phyloP scores from a whole-genome alignment of 2,888 invertebrate genomes.

The Alloplasta piceator region DNA sequence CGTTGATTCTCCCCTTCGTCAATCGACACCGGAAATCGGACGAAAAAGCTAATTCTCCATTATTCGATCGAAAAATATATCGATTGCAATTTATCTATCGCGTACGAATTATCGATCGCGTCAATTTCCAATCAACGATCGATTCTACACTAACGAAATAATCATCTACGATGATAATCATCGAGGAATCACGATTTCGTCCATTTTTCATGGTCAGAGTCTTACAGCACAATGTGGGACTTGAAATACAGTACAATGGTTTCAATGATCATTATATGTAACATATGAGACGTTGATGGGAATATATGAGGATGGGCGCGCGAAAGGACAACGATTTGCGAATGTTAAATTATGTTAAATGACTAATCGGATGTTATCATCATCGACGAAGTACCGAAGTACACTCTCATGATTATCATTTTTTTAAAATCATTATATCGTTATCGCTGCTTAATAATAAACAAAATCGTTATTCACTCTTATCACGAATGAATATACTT shows the following conservation, averaged over 20 bases:
- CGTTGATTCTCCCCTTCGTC: conserved; percentile 47
- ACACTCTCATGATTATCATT: conserved; percentile 43
- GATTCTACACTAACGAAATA: background rate
- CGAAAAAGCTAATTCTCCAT: conserved; percentile 2
- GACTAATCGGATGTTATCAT: conserved; percentile 35
- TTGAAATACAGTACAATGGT: conserved; percentile 24
- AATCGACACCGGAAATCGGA: conserved; percentile 43
- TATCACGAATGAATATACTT: conserved; percentile 34
- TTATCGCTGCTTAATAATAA: conserved; percentile 49
- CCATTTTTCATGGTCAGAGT: conserved; percentile 24
- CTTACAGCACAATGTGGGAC: conserved; percentile 30
- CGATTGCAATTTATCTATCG: background rate
- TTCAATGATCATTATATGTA: conserved; percentile 28
- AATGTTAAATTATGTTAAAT: conserved; percentile 21
- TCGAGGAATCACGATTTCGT: background rate
- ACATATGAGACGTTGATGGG: conserved; percentile 48
- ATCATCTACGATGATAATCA: too few relatives aligned
- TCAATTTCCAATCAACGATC: background rate
- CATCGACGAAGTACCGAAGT: conserved; percentile 43
- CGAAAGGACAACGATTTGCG: conserved; percentile 29
- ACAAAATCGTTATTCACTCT: conserved; percentile 18
- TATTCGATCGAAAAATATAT: background rate
- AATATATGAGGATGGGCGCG: conserved; percentile 15
- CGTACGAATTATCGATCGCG: background rate
- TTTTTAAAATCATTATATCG: conserved; percentile 32